These are phyloP conservation scores for Taphrorychus bicolor DNA, from an alignment of 2,888 invertebrate species.

Conservation along the genomic window DNA sequence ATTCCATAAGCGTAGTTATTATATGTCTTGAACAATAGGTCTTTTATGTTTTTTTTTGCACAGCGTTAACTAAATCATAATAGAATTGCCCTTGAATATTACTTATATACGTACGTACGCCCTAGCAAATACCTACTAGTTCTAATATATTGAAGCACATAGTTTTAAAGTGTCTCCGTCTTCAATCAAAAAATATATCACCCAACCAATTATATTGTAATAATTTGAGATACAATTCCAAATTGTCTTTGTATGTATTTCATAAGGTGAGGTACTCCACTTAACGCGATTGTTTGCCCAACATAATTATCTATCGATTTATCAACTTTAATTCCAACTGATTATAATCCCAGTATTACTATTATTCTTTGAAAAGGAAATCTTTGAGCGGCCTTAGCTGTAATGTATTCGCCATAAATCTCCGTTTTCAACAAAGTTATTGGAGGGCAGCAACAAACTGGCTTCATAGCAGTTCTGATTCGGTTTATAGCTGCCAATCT, in stretches of 20 bases:
- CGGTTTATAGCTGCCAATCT: neutral
- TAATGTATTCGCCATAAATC: neutral
- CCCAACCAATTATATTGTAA: no score
- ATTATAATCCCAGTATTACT: neutral
- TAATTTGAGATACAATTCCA: neutral
- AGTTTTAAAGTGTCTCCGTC: neutral
- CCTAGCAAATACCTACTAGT: neutral
- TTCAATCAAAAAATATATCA: no score
- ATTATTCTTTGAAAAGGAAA: neutral
- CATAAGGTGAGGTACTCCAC: slow-evolving; percentile 25
- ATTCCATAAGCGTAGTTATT: no score
- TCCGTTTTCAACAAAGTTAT: no score
- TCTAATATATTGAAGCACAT: neutral
- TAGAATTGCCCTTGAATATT: neutral
- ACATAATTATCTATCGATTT: no score
- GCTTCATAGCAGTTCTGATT: neutral
- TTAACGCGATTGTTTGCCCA: slow-evolving; percentile 20
- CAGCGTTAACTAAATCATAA: neutral
- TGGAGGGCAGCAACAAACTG: neutral
- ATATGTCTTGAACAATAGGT: neutral
- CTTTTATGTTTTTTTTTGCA: neutral
- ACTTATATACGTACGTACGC: neutral
- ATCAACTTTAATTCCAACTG: neutral
- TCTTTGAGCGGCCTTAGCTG: neutral
- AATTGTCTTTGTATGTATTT: slow-evolving; percentile 10